Conservation (phyloP, 37 sponge, comb jelly and placozoan species). For the Ephydatia muelleri region DNA sequence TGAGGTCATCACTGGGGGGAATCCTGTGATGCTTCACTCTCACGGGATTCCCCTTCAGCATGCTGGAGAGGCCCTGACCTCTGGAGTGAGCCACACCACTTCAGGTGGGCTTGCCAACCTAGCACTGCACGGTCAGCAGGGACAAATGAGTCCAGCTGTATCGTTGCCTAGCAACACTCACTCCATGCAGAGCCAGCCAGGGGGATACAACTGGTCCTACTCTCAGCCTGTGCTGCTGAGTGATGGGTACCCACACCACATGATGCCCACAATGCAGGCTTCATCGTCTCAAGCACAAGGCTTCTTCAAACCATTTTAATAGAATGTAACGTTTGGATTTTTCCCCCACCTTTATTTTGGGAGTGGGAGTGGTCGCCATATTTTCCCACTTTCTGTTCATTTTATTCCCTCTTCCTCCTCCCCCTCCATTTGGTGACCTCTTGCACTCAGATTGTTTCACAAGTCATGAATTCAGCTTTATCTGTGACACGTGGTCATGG, state of each 20-base stretch:
- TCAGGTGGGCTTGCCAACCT: not conserved
- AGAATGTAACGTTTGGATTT: not conserved
- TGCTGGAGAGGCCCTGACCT: not conserved
- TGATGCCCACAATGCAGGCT: conserved; percentile 44
- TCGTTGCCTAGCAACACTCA: conserved; percentile 27
- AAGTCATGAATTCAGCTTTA: not conserved
- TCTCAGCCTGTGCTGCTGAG: conserved; percentile 34
- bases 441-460: not conserved
- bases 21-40: conserved; percentile 1
- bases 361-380: not conserved
- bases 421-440: not conserved
- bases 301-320: conserved; percentile 49
- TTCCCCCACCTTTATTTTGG: not conserved
- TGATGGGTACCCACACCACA: conserved; percentile 8
- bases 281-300: conserved; percentile 39
- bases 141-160: conserved; percentile 37
- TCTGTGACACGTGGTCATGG: not conserved
- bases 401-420: not conserved
- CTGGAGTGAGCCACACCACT: not conserved
- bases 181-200: conserved; percentile 8
- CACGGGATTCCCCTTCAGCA: not conserved
- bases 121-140: not conserved
- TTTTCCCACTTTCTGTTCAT: not conserved
- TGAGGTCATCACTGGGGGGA: conserved; percentile 29
- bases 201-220: conserved; percentile 47